Conservation (phyloP, 1,140 invertebrate species). For the Himalopsyche phryganea region DNA sequence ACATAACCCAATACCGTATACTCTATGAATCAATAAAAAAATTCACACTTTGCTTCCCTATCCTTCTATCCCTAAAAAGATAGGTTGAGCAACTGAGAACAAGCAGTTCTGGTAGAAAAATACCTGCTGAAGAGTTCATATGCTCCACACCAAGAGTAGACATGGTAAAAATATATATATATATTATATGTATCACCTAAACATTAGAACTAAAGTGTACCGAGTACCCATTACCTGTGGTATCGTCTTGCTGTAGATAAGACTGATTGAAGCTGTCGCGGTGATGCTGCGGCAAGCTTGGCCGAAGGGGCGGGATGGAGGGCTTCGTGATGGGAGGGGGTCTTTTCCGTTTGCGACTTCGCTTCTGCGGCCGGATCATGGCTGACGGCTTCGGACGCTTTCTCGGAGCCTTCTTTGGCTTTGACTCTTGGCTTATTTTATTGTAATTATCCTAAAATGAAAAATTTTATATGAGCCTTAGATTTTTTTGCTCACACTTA, state of each 20-base stretch:
- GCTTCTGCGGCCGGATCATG: slow-evolving; percentile 72
- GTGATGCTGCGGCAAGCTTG: slow-evolving; percentile 22
- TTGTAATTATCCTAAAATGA: slow-evolving; percentile 68
- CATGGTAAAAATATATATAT: too few relatives aligned
- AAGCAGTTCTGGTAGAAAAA: too few relatives aligned
- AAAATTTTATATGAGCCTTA: not conserved
- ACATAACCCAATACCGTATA: too few relatives aligned
- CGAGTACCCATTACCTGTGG: slow-evolving; percentile 6
- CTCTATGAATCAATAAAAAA: too few relatives aligned
- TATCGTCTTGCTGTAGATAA: slow-evolving; percentile 13
- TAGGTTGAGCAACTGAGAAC: too few relatives aligned
- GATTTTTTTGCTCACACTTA: too few relatives aligned
- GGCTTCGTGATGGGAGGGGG: slow-evolving; percentile 30
- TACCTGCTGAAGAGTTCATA: too few relatives aligned
- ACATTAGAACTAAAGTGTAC: too few relatives aligned
- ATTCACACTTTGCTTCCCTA: too few relatives aligned
- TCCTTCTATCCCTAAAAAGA: too few relatives aligned
- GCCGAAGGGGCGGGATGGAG: slow-evolving; percentile 15
- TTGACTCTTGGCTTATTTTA: slow-evolving; percentile 65
- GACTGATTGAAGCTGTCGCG: not conserved
- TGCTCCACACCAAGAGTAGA: too few relatives aligned
- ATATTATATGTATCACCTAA: too few relatives aligned
- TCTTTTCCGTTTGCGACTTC: slow-evolving; percentile 43
- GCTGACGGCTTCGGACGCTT: slow-evolving; percentile 72
- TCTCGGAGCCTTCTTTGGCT: slow-evolving; percentile 73